Evolutionary conservation across 2,797 vertebrate species (phyloP), one percentile per base, ranked within the genome.

Genomic region (Pelochelys cantorii): DNA sequence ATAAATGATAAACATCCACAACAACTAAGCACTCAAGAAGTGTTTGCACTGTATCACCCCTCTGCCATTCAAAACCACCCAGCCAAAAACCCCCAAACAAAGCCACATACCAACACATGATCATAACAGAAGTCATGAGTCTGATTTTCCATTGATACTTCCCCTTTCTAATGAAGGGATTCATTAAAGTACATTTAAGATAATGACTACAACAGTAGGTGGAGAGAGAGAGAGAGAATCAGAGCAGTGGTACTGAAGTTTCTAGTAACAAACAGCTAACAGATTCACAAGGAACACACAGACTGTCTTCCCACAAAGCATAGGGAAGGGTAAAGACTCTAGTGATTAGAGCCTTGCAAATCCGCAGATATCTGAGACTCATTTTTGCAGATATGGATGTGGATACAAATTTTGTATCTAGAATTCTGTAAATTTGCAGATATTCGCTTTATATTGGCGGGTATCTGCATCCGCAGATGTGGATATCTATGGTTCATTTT

Each of bases 121-220:
- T 83, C 90, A 82, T 0, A 60, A 25, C 25, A 77, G 0, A 84
- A 82, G 79, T 29, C 57, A 0, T 4, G 17, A 1, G n/a, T 15
- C n/a, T 84, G 54, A 29, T 37, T 71, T 92, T 78, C 83, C 27
- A 48, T 12, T 57, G 25, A 65, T 79, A 77, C 81, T 7, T 17
- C 5, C 1, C 2, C 81, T 59, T 68, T 29, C 0, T 81, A 8
- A 34, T 68, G 62, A 87, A 4, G 52, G 71, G 42, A 68, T 12
- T 55, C 1, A 0, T 52, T 4, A 81, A 89, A 0, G 1, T 1
- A 1, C 0, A 9, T 48, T n/a, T 22, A 57, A 80, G 11, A 3
- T 1, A 68, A 2, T 0, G 1, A 25, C 15, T 0, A 11, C 1
- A 42, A 57, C 77, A 17, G 77, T 48, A 27, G 77, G 75, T 17